Base-by-base conservation (phyloP, 2,797 vertebrate species). In the Borostomias antarcticus region DNA sequence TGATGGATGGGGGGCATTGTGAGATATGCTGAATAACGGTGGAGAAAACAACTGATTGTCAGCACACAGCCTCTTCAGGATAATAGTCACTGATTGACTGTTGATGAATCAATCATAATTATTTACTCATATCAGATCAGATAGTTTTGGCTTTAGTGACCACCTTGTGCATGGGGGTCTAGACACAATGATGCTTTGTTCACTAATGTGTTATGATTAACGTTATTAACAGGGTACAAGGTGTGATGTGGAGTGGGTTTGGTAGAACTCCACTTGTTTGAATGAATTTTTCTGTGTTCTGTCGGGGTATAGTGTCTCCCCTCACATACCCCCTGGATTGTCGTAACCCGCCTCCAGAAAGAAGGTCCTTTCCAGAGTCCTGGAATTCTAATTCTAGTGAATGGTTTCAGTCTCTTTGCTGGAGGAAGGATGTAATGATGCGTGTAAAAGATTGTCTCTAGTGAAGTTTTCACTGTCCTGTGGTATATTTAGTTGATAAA, bases 391-490 rank as follows among this genome's bases (percentile, higher is more conserved):
- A 67, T 67, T 59, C 48, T 35, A 5, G 62, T 51, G 58, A 76
- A 72, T 75, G 69, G 65, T 48, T 66, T 70, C 61, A 66, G 52
- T 73, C 64, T 62, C 69, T 64, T 51, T 69, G 40, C 58, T 45
- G 58, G n/a, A 76, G 72, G 70, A 69, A 69, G 32, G 3, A 17
- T 66, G 30, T 23, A 61, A 43, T 62, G 65, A 66, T 66, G 72
- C 61, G 23, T 71, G 37, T 29, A 52, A 64, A 54, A 63, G 21
- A 19, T 8, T 19, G 19, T 45, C 60, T 57, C 63, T 11, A 37
- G 28, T 37, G 52, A 70, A 17, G 25, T 5, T 50, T 65, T 61
- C 21, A 26, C 58, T 63, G 48, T 33, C 25, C 23, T 57, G 25
- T 60, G 23, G 9, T 21, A 37, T 21, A 63, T 63, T 47, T 52